Evolutionary conservation across 2,888 invertebrate genomes (phyloP).

Genomic region (Pyralis farinalis): DNA sequence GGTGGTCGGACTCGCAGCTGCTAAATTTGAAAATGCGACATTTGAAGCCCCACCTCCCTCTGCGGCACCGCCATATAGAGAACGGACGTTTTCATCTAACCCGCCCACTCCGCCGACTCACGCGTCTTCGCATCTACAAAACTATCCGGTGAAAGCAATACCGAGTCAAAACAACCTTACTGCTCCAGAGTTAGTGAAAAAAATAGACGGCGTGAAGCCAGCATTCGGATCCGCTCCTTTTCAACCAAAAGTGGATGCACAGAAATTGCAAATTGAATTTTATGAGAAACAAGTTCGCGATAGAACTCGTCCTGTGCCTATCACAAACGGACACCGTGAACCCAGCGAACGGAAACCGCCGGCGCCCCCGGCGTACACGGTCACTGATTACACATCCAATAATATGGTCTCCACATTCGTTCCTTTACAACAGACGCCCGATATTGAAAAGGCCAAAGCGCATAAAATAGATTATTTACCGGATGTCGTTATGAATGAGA

Average conservation of each 20-base stretch:
- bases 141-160: slow-evolving; percentile 53
- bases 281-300: slow-evolving; percentile 72
- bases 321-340: slow-evolving; percentile 35
- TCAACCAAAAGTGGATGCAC: slow-evolving; percentile 55
- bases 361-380: slow-evolving; percentile 59
- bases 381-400: slow-evolving; percentile 72
- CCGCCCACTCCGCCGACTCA: slow-evolving; percentile 43
- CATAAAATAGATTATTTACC: slow-evolving; percentile 71
- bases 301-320: slow-evolving; percentile 46
- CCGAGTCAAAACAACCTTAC: slow-evolving; percentile 62
- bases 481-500: slow-evolving; percentile 70
- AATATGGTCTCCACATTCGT: slow-evolving; percentile 62
- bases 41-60: slow-evolving; percentile 63
- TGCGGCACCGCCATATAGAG: slow-evolving; percentile 28
- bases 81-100: slow-evolving; percentile 33
- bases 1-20: slow-evolving; percentile 72
- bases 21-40: slow-evolving; percentile 72
- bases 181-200: slow-evolving; percentile 65
- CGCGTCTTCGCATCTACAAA: slow-evolving; percentile 36
- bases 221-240: slow-evolving; percentile 19
- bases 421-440: slow-evolving; percentile 72
- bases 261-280: slow-evolving; percentile 70
- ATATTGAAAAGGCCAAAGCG: slow-evolving; percentile 71
- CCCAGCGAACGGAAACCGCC: slow-evolving; percentile 32
- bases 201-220: slow-evolving; percentile 33